Percentiles rank a stretch among this genome's conserved stretches.
Conservation (phyloP, 2,113 vertebrate species). For the Australoheros scitulus region DNA sequence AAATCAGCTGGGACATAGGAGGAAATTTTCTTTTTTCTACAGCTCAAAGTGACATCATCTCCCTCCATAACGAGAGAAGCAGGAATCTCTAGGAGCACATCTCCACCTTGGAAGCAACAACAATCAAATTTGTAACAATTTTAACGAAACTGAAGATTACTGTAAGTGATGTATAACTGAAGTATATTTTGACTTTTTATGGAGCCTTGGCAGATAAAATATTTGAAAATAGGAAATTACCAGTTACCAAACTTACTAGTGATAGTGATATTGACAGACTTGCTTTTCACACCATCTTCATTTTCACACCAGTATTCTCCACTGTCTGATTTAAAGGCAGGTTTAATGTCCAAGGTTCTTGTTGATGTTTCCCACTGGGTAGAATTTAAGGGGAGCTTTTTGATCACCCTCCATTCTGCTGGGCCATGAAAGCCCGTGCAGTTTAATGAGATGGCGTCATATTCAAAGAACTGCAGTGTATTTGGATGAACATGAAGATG, state of each 20-base stretch:
- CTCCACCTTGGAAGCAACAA: not conserved
- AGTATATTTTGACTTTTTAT: not conserved
- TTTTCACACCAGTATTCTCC: conserved; percentile 35
- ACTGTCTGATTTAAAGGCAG: not conserved
- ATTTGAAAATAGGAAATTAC: not conserved
- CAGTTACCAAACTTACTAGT: not conserved
- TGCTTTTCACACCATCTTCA: not conserved
- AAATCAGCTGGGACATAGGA: accelerated
- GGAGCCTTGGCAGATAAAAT: not conserved
- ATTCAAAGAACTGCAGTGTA: not conserved
- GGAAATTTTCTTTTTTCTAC: not conserved
- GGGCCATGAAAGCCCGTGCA: accelerated
- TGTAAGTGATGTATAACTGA: not conserved
- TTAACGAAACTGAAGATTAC: not conserved
- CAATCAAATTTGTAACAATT: too few relatives aligned
- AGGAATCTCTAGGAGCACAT: not conserved
- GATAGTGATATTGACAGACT: not conserved
- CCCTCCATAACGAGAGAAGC: not conserved
- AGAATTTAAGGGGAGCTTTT: not conserved
- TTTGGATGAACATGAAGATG: not conserved
- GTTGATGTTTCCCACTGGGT: not conserved
- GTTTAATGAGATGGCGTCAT: not conserved
- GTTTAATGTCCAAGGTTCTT: accelerated
- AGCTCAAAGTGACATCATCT: accelerated
- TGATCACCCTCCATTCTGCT: conserved; percentile 1